Conservation (phyloP, 2,113 vertebrate species). For the Pandion haliaetus region DNA sequence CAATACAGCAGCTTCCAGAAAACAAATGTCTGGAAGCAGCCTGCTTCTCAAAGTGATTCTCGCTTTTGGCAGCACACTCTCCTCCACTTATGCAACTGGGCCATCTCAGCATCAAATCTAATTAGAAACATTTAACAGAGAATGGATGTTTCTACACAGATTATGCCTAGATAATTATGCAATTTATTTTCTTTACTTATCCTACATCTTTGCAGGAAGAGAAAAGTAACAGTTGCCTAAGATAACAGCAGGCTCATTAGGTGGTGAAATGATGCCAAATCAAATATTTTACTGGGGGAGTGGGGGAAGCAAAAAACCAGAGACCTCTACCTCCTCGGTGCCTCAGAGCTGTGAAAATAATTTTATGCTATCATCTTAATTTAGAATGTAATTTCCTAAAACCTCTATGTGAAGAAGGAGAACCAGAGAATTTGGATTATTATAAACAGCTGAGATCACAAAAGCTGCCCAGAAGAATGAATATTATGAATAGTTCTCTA, state of each 20-base stretch:
- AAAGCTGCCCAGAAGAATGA: not conserved
- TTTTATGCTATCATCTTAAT: not conserved
- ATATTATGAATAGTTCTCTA: not conserved
- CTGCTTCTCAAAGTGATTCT: not conserved
- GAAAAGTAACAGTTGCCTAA: conserved; percentile 21
- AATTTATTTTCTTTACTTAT: conserved; percentile 10
- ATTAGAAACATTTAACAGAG: conserved; percentile 19
- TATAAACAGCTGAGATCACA: not conserved
- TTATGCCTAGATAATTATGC: not conserved
- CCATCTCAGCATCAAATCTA: not conserved
- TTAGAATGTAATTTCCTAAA: not conserved
- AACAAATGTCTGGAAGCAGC: not conserved
- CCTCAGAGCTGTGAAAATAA: not conserved
- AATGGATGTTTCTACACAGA: not conserved
- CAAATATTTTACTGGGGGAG: not conserved
- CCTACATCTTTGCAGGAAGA: not conserved
- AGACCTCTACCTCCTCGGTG: not conserved
- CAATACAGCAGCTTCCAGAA: not conserved
- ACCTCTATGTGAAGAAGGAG: not conserved
- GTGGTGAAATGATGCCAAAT: not conserved
- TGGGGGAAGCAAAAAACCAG: not conserved
- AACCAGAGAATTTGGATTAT: not conserved
- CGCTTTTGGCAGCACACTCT: not conserved
- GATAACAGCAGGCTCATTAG: conserved; percentile 1
- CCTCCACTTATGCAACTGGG: not conserved